Percentiles rank a stretch among this genome's conserved stretches.
These are phyloP conservation scores for Drosophila lini DNA, from an alignment of 1,140 invertebrate genomes.

Conservation along the genomic window DNA sequence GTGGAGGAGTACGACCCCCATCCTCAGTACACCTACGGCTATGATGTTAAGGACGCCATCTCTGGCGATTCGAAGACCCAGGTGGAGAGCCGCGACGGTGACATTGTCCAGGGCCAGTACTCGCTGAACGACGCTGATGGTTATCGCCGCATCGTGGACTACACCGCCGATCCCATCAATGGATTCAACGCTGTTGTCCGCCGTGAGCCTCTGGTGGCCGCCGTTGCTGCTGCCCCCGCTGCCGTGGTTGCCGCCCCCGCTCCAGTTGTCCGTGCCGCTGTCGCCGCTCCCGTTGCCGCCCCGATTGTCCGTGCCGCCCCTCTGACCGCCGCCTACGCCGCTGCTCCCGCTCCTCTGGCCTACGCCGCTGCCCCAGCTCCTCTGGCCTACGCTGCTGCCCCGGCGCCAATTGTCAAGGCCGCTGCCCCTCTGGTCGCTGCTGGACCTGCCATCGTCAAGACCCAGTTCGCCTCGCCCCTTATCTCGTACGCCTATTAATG, in stretches of 20 bases:
- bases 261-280: conserved; percentile 53
- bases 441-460: conserved; percentile 72
- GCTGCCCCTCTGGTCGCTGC: conserved; percentile 60
- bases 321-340: conserved; percentile 35
- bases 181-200: conserved; percentile 85
- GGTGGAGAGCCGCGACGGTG: conserved; percentile 83
- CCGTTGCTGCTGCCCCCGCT: conserved; percentile 67
- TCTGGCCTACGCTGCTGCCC: conserved; percentile 49
- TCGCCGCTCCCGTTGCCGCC: conserved; percentile 58
- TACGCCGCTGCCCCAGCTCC: conserved; percentile 64
- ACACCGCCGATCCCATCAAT: conserved; percentile 83
- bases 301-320: conserved; percentile 50
- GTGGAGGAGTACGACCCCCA: conserved; percentile 87
- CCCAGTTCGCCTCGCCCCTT: conserved; percentile 73
- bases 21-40: conserved; percentile 88
- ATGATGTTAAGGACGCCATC: conserved; percentile 88
- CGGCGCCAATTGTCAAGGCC: conserved; percentile 61
- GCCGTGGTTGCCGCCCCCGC: conserved; percentile 71
- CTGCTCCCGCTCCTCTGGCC: conserved; percentile 49
- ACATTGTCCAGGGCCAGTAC: conserved; percentile 84
- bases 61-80: conserved; percentile 84
- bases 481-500: conserved; percentile 75
- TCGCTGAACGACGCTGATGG: conserved; percentile 84
- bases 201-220: conserved; percentile 80
- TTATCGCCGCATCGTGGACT: conserved; percentile 83